Evolutionary conservation across 1,140 invertebrate genomes (phyloP), one percentile per base, ranked within the genome.

Genomic region (Drosophila trapezifrons): DNA sequence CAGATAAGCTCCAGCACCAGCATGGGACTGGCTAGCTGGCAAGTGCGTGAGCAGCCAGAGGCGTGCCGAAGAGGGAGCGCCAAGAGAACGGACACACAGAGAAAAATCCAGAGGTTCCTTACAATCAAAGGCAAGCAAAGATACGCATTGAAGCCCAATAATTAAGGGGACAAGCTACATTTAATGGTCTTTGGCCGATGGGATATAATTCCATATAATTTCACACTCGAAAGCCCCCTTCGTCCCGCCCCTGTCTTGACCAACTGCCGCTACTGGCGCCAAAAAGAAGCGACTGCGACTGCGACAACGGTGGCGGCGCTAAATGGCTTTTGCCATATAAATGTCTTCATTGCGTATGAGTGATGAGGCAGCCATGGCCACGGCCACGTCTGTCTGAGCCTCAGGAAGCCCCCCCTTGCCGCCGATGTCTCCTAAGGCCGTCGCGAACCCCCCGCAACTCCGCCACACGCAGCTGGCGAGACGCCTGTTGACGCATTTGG

Each of bases 271-370:
- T 67, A 55, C 47, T 78, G 69, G 67, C 72, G 66, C 69, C 63
- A 67, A 67, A 70, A 74, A 73, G 72, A 74, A 77, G 77, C 73
- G 4, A 37, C 49, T 51, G 12, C 25, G 3, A 49, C 29, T 35
- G 29, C 49, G 47, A 47, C 67, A 70, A 32, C 51, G 37, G 32
- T 60, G 51, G 73, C 47, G 84, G 76, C 76, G 83, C 73, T 78
- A 84, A 89, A 80, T 86, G 84, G 45, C 59, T 89, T 89, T 89
- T 84, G 84, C 84, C 84, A 89, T 89, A 87, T 89, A 87, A 87
- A 87, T 87, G 84, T 87, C 84, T 87, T 87, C 84, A 87, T 87
- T 87, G 84, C 84, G 84, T 87, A 86, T 86, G 83, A 86, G 84
- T 86, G 84, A 86, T 86, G 81, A 81, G 74, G 81, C 74, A 75